Evolutionary conservation across 2,113 vertebrate species (phyloP).

Genomic region (Ovis aries): DNA sequence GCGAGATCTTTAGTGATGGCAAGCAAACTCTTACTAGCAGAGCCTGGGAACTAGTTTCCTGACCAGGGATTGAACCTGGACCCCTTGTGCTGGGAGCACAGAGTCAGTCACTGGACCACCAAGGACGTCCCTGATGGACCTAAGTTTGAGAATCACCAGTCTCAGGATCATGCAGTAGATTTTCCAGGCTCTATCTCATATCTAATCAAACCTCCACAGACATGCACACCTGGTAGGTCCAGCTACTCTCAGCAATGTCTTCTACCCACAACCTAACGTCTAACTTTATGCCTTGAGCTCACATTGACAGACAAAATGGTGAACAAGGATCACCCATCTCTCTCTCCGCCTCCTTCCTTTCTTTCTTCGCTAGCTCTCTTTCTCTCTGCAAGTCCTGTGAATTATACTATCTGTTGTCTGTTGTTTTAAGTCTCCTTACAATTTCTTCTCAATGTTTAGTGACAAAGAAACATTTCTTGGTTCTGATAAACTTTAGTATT

Average conservation of each 20-base stretch:
- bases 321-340: background rate
- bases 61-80: background rate
- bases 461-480: background rate
- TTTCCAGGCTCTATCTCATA: background rate
- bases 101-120: background rate
- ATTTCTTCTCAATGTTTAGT: background rate
- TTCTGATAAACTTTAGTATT: background rate
- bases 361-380: background rate
- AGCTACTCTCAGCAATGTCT: background rate
- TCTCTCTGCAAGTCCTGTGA: background rate
- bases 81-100: background rate
- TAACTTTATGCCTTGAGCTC: background rate
- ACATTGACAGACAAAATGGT: background rate
- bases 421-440: background rate
- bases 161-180: background rate
- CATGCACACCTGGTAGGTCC: background rate
- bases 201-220: background rate
- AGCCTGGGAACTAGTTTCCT: background rate
- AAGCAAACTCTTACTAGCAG: background rate
- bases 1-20: background rate
- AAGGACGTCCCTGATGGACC: background rate
- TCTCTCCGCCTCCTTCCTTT: background rate
- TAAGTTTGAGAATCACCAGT: background rate
- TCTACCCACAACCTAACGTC: background rate
- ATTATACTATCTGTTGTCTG: background rate